Evolutionary conservation across 2,888 invertebrate species (phyloP).

Genomic region (Lagria hirta): DNA sequence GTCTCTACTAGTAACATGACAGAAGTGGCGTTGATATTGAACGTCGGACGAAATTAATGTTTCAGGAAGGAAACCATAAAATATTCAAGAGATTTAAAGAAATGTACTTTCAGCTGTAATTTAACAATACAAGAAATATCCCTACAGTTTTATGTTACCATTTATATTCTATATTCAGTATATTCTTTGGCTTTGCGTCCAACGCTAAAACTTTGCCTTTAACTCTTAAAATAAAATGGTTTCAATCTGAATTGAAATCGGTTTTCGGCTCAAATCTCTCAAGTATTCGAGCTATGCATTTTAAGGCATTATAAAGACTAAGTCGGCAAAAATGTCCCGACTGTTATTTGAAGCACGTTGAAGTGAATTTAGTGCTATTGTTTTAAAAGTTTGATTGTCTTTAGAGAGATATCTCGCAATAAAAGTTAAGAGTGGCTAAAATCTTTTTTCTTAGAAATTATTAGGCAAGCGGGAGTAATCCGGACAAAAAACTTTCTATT

Average conservation of each 20-base stretch:
- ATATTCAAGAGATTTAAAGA: slow-evolving; percentile 6
- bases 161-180: slow-evolving; percentile 21
- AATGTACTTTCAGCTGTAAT: slow-evolving; percentile 9
- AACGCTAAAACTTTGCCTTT: slow-evolving; percentile 15
- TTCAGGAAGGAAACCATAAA: slow-evolving; percentile 4
- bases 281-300: slow-evolving; percentile 23
- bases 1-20: too few species aligned
- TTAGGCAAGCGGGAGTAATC: too few species aligned
- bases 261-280: slow-evolving; percentile 24
- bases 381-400: slow-evolving; percentile 3
- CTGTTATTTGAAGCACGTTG: slow-evolving; percentile 8
- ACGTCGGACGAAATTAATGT: slow-evolving; percentile 1
- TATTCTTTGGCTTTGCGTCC: slow-evolving; percentile 14
- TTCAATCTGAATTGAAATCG: slow-evolving; percentile 27
- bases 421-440: too few species aligned
- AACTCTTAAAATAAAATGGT: slow-evolving; percentile 24
- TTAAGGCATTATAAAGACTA: slow-evolving; percentile 20
- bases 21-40: too few species aligned
- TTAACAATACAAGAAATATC: slow-evolving; percentile 8
- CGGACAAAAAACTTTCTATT: too few species aligned
- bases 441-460: too few species aligned
- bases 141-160: slow-evolving; percentile 18
- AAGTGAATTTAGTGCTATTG: slow-evolving; percentile 7
- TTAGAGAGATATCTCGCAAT: too few species aligned
- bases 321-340: slow-evolving; percentile 20